Evolutionary conservation across 2,113 vertebrate species (phyloP).

Genomic region (Neoarius graeffei): DNA sequence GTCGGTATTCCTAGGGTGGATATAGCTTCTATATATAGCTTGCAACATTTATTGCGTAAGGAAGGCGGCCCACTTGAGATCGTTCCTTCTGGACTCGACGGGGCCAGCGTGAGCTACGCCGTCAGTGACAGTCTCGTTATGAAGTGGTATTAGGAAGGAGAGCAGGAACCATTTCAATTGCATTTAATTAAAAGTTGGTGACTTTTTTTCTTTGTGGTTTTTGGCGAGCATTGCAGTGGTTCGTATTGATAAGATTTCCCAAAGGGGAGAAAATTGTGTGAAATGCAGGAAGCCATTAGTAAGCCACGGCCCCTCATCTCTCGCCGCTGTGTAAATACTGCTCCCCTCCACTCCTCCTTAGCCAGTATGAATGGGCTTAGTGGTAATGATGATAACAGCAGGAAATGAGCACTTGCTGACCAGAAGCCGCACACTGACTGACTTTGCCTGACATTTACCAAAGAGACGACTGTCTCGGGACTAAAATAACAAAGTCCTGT

Average conservation of each 20-base stretch:
- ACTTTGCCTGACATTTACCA: constrained; percentile 53
- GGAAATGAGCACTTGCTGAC: constrained; percentile 66
- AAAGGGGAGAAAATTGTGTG: constrained; percentile 76
- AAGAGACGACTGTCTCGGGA: constrained; percentile 45
- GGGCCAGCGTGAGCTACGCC: no score
- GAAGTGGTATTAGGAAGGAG: neutral
- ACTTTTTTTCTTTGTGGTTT: constrained; percentile 40
- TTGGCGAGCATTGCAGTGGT: constrained; percentile 50
- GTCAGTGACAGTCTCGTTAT: neutral
- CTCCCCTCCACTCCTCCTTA: constrained; percentile 36
- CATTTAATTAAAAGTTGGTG: constrained; percentile 57
- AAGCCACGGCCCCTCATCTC: constrained; percentile 67
- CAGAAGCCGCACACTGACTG: constrained; percentile 56
- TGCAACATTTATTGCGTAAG: no score
- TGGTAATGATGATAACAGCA: constrained; percentile 66
- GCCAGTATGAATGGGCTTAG: constrained; percentile 61
- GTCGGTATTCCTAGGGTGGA: no score
- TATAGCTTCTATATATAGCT: no score
- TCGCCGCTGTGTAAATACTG: constrained; percentile 71
- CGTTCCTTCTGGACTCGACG: no score
- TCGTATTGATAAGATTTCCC: constrained; percentile 69
- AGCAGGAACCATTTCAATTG: constrained; percentile 20
- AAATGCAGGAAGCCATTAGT: constrained; percentile 79
- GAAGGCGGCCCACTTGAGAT: no score
- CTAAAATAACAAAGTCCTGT: neutral